These are phyloP conservation scores for Phymanthus crucifer DNA, from an alignment of 92 coral and sea anemone genomes.

Conservation along the genomic window DNA sequence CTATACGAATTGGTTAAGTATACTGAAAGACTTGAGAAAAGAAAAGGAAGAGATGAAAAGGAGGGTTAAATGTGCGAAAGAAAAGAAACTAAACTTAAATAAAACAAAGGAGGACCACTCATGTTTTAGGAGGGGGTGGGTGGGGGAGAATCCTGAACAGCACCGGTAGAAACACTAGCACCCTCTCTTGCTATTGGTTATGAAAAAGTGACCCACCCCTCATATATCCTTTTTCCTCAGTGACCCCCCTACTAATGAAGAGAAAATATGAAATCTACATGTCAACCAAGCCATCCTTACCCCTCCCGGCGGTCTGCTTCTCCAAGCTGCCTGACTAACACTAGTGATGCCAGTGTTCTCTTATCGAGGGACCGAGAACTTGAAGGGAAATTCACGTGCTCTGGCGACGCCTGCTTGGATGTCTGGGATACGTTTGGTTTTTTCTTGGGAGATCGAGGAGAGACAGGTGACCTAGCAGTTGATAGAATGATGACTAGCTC, in stretches of 20 bases:
- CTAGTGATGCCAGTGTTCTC: conserved; percentile 85
- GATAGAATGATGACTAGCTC: not conserved
- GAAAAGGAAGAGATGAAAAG: not conserved
- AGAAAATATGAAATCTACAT: no score
- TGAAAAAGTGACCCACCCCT: no score
- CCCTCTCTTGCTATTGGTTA: not conserved
- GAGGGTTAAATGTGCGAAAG: no score
- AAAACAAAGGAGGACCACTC: no score
- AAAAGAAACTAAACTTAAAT: no score
- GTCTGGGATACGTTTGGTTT: conserved; percentile 37
- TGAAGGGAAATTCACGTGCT: conserved; percentile 79
- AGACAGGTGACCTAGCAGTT: conserved; percentile 53
- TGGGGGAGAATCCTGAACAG: no score
- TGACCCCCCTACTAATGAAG: no score
- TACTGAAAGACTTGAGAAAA: not conserved
- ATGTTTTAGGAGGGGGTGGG: not conserved
- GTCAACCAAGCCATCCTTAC: conserved; percentile 28
- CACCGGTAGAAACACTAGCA: no score
- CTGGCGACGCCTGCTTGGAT: conserved; percentile 45
- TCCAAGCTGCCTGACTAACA: conserved; percentile 87
- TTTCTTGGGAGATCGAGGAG: conserved; percentile 71
- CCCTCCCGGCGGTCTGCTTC: conserved; percentile 72
- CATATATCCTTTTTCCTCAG: no score
- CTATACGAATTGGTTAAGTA: no score
- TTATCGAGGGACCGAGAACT: conserved; percentile 89